These are phyloP conservation scores for Biston stratarius DNA, from an alignment of 2,888 invertebrate genomes.

Conservation along the genomic window DNA sequence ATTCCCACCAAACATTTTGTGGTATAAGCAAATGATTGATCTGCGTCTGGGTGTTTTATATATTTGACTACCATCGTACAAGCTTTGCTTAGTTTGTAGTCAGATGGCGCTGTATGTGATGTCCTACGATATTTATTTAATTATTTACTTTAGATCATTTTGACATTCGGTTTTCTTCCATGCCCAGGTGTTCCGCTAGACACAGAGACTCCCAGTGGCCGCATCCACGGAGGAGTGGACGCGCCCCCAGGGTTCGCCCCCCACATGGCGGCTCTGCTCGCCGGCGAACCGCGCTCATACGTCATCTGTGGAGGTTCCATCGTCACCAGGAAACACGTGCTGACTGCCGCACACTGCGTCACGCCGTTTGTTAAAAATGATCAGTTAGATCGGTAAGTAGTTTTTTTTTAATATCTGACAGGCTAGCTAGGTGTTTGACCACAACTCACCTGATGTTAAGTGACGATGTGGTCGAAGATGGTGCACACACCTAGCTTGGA, in stretches of 20 bases:
- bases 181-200: not conserved
- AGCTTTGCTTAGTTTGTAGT: no score
- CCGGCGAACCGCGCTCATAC: slow-evolving; percentile 11
- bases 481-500: no score
- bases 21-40: no score
- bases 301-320: slow-evolving; percentile 50
- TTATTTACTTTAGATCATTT: no score
- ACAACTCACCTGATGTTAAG: no score
- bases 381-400: slow-evolving; percentile 42
- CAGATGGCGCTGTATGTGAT: no score
- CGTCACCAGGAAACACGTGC: slow-evolving; percentile 31
- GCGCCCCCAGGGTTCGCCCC: slow-evolving; percentile 45
- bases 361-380: slow-evolving; percentile 32
- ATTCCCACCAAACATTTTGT: no score
- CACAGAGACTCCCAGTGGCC: not conserved
- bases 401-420: not conserved
- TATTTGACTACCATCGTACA: no score
- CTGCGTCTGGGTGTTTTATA: no score
- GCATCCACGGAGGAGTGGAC: slow-evolving; percentile 49
- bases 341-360: slow-evolving; percentile 52
- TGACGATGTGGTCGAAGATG: no score
- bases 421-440: no score
- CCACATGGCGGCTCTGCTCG: slow-evolving; percentile 46
- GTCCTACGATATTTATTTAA: no score
- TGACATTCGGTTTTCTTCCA: not conserved